Evolutionary conservation across 2,797 vertebrate species (phyloP), one percentile per base, ranked within the genome.

Genomic region (Acridotheres tristis): DNA sequence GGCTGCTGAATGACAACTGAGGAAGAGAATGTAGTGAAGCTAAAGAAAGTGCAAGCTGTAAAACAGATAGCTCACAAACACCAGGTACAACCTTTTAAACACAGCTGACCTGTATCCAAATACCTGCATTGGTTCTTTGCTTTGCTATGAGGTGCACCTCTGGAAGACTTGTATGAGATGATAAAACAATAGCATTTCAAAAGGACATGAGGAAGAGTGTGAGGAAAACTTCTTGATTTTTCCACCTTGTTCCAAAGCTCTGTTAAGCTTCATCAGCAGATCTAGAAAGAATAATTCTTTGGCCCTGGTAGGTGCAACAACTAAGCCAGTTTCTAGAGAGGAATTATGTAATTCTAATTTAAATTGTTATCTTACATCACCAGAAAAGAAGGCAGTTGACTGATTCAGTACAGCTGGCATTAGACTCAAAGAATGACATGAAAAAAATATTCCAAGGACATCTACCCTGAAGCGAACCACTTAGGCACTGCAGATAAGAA

Each of bases 371-470:
- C 40, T 85, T 85, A 79, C 29, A 71, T 82, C 42, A 88, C 38
- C 54, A 91, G 73, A 87, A 81, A 26, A 90, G 63, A 91, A 45
- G 62, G 48, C 16, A 87, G n/a, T 57, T 93, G 72, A 75, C 67
- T 74, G 63, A 87, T 68, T 67, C 69, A 76, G 5, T 72, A 75
- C 79, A 92, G 22, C 34, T 82, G 66, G 59, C 55, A 87, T 77
- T 81, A 92, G 43, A 78, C 36, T 76, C 38, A 69, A 72, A 73
- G 66, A 80, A 90, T 84, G 71, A 53, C 25, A 61, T 26, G 55
- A 93, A 55, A 36, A 92, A 95, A 88, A 73, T 67, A 88, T 55
- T 71, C 53, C 53, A 67, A 86, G 82, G 69, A 91, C 63, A 92
- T n/a, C n/a, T 84, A 43, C 53, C 22, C 55, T 86, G 82, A n/a